Conservation (phyloP, 2,888 invertebrate species). For the Agonopterix alstromeriana region DNA sequence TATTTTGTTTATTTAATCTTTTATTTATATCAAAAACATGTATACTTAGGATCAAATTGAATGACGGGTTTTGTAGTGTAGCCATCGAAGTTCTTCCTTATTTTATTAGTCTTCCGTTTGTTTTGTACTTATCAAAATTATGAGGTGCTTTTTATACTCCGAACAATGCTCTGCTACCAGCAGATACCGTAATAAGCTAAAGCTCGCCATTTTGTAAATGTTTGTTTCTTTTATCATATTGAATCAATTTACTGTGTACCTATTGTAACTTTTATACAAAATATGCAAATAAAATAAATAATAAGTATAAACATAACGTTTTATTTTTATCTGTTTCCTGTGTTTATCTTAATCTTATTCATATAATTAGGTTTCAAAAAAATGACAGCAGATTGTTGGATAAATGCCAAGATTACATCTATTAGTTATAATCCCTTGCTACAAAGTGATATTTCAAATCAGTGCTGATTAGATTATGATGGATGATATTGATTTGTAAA, state of each 20-base stretch:
- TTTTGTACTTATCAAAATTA: conserved; percentile 61
- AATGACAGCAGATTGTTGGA: no score
- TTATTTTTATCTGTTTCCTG: conserved; percentile 7
- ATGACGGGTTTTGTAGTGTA: conserved; percentile 58
- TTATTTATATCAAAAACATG: conserved; percentile 64
- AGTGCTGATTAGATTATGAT: no score
- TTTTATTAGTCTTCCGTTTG: conserved; percentile 59
- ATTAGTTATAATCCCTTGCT: no score
- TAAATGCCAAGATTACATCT: no score
- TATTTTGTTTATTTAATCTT: conserved; percentile 69
- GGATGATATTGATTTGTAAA: no score
- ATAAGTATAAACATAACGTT: conserved; percentile 15
- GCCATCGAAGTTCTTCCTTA: conserved; percentile 48
- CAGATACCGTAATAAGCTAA: conserved; percentile 22
- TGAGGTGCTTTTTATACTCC: conserved; percentile 52
- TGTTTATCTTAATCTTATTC: no score
- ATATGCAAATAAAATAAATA: conserved; percentile 66
- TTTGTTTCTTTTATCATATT: conserved; percentile 50
- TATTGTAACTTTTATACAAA: conserved; percentile 74
- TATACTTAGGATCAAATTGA: conserved; percentile 41
- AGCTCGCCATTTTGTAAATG: conserved; percentile 63
- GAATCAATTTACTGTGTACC: conserved; percentile 57
- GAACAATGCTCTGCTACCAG: conserved; percentile 30
- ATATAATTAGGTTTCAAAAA: no score
- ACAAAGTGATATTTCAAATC: no score